Percentiles rank a stretch among this genome's conserved stretches.
Conservation (phyloP, 2,888 invertebrate genomes). For the Incurvaria masculella region DNA sequence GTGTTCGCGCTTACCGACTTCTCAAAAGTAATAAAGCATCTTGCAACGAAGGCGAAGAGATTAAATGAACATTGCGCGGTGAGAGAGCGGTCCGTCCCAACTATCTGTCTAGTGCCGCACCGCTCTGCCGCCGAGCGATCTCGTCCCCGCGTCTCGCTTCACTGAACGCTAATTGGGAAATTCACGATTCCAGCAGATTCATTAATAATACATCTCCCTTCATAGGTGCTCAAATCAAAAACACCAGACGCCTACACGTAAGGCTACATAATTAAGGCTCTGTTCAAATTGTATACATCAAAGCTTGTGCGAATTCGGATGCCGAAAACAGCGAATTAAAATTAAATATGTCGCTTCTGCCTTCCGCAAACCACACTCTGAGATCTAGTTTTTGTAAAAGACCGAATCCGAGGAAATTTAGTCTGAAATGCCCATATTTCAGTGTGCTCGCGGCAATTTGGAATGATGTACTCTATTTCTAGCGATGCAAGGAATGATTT, state of each 20-base stretch:
- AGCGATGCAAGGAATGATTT: not conserved
- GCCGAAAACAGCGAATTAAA: too few species aligned
- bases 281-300: too few species aligned
- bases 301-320: too few species aligned
- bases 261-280: too few species aligned
- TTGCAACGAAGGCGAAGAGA: constrained; percentile 35
- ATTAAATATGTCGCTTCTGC: too few species aligned
- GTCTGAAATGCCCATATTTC: not conserved
- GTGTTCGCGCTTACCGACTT: constrained; percentile 29
- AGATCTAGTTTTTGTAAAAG: too few species aligned
- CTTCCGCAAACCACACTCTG: too few species aligned
- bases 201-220: too few species aligned
- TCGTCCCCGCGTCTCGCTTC: not conserved
- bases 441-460: not conserved
- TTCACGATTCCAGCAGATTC: not conserved
- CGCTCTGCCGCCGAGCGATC: not conserved
- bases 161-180: not conserved
- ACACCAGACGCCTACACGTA: too few species aligned
- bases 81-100: not conserved
- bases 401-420: not conserved
- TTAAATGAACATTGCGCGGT: constrained; percentile 46
- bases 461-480: not conserved
- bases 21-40: constrained; percentile 51
- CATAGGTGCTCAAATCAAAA: too few species aligned
- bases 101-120: not conserved